Evolutionary conservation across 2,888 invertebrate genomes (phyloP), one percentile per base, ranked within the genome.

Genomic region (Meiosimyza platycephala): DNA sequence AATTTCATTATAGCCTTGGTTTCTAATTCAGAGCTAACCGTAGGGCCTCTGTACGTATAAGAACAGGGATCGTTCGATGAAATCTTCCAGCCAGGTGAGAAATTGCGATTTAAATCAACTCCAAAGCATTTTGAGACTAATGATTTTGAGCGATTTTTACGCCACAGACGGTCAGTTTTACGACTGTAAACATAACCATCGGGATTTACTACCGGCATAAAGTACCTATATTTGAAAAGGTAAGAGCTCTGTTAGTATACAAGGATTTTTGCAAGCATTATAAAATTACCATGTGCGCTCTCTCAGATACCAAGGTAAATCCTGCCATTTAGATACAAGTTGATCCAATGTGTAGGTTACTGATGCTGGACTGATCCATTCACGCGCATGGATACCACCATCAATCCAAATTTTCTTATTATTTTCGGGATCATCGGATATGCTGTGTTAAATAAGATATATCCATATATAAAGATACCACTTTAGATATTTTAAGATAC

Each of bases 71-170:
- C 78, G 76, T 90, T 91, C 0, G 91, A 86, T 13, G 93, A 91
- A 40, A 89, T 87, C 75, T 90, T 89, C 93, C 93, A 93, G 76
- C 90, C 90, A 81, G 89, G 91, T 74, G 89, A 91, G 92, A 93
- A 95, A 84, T 95, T 95, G 74, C 95, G 90, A 83, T 95, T 95
- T 0, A 93, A 90, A 85, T 95, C 95, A 0, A 91, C 90, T 6
- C 95, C 95, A 73, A 85, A 84, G 77, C 92, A 90, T 6, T 47
- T 40, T 1, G 40, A 65, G 11, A 85, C 88, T 54, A 89, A 89
- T 0, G 87, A 89, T 40, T 40, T 40, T 72, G 87, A 88, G 52
- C 92, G 88, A 2, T 92, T 93, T 80, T 93, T 93, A 18, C 90
- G 85, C 93, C 93, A 93, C 74, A 91, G 77, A 54, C 93, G 89